Evolutionary conservation across 2,888 invertebrate species (phyloP).

Genomic region (Allophyes oxyacanthae): DNA sequence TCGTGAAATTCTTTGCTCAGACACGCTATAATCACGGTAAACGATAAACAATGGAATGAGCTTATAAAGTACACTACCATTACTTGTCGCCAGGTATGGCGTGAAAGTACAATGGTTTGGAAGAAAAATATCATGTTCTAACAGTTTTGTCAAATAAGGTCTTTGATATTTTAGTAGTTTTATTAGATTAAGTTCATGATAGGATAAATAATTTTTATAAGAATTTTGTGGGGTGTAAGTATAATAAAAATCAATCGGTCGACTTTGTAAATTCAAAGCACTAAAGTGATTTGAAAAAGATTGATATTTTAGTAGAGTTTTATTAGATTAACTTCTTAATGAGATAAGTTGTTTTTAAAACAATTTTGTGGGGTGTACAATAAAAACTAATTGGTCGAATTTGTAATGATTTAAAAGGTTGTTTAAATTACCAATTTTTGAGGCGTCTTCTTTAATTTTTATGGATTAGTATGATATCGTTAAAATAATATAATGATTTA

Average conservation of each 20-base stretch:
- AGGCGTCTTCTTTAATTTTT: conserved; percentile 21
- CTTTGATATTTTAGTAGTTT: neutral
- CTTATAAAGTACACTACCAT: conserved; percentile 14
- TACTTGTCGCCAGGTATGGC: conserved; percentile 28
- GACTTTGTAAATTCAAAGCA: no score
- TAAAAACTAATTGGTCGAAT: no score
- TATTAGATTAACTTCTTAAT: no score
- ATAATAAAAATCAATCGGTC: no score
- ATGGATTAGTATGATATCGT: conserved; percentile 19
- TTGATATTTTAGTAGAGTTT: no score
- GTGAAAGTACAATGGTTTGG: conserved; percentile 4
- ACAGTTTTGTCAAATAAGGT: conserved; percentile 1
- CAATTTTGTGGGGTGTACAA: no score
- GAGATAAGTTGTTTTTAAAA: no score
- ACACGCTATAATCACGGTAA: conserved; percentile 18
- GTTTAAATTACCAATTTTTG: neutral
- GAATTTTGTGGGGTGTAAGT: no score
- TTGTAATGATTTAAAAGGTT: no score
- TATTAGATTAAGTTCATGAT: no score
- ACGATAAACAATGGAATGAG: conserved; percentile 30
- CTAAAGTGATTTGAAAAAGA: no score
- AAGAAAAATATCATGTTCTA: conserved; percentile 13
- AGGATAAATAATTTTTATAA: no score
- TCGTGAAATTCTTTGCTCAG: conserved; percentile 1
- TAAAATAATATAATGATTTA: conserved; percentile 35